Evolutionary conservation across 2,113 vertebrate species (phyloP).

Genomic region (Dolichallabes microphthalmus): DNA sequence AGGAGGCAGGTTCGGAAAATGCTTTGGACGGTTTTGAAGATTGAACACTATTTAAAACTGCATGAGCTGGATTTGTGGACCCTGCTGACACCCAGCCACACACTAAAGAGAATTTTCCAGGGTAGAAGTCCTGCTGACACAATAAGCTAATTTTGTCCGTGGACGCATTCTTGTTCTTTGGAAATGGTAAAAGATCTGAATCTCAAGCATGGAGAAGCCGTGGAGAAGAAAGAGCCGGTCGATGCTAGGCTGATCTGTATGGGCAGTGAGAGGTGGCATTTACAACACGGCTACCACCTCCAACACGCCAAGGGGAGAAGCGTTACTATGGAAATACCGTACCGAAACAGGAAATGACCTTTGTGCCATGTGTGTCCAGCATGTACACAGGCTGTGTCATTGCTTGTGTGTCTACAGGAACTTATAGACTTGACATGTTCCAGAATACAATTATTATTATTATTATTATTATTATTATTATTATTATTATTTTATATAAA

Average conservation of each 20-base stretch:
- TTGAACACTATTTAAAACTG: not conserved
- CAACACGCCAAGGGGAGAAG: not conserved
- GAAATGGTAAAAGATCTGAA: not conserved
- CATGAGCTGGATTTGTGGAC: not conserved
- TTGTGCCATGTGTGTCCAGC: slow-evolving; percentile 34
- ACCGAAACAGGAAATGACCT: slow-evolving; percentile 26
- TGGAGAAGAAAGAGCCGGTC: not conserved
- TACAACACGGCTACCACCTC: not conserved
- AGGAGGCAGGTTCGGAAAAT: not conserved
- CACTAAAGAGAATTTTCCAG: not conserved
- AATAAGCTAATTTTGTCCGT: slow-evolving; percentile 3
- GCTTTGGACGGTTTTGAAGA: slow-evolving; percentile 24
- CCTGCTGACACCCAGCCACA: not conserved
- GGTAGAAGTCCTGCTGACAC: not conserved
- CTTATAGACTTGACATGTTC: not conserved
- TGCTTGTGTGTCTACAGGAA: slow-evolving; percentile 10
- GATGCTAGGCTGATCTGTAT: not conserved
- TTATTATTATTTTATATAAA: slow-evolving; percentile 29
- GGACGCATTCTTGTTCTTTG: not conserved
- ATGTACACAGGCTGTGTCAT: not conserved
- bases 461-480: slow-evolving; percentile 25
- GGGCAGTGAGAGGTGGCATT: not conserved
- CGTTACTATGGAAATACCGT: slow-evolving; percentile 28
- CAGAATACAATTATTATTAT: not conserved
- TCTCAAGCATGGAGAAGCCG: not conserved